These are phyloP conservation scores for Steinernema hermaphroditum DNA, from an alignment of 2,888 invertebrate species.

Conservation along the genomic window DNA sequence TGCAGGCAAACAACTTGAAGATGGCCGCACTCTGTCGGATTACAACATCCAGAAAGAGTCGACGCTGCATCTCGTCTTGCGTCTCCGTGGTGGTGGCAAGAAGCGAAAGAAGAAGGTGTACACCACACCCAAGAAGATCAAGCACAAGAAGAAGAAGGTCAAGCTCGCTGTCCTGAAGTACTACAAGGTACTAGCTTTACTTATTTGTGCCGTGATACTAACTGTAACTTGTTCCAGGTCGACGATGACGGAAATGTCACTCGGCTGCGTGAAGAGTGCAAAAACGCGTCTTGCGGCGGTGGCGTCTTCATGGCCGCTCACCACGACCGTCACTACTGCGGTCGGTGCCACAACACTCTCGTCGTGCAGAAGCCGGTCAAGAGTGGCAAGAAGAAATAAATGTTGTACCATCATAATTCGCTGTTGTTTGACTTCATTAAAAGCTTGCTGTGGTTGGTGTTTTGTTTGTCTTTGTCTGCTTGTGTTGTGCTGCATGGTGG, in stretches of 20 bases:
- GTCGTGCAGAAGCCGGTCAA: too few relatives aligned
- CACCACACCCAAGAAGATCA: constrained; percentile 99
- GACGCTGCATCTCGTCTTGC: constrained; percentile 72
- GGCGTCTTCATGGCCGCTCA: constrained; percentile 99
- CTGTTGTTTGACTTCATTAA: neutral
- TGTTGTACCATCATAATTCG: constrained; percentile 4
- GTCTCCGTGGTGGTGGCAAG: constrained; percentile 94
- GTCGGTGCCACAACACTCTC: constrained; percentile 94
- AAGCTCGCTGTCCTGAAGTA: constrained; percentile 96
- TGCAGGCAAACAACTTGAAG: constrained; percentile 87
- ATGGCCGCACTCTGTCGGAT: too few relatives aligned
- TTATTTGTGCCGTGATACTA: neutral
- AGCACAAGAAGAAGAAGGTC: too few relatives aligned
- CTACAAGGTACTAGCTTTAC: constrained; percentile 88
- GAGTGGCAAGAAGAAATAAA: constrained; percentile 61
- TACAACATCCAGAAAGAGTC: constrained; percentile 84
- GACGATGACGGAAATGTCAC: constrained; percentile 99
- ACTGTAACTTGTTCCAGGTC: constrained; percentile 74
- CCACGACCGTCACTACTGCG: constrained; percentile 96
- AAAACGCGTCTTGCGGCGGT: constrained; percentile 92
- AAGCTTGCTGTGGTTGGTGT: too few relatives aligned
- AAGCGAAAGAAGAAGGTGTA: constrained; percentile 99
- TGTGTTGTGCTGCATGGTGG: too few relatives aligned
- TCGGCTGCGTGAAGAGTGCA: constrained; percentile 91
- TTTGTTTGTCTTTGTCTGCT: too few relatives aligned